Base-by-base conservation (phyloP, 2,797 vertebrate species). In the Rhinatrema bivittatum region DNA sequence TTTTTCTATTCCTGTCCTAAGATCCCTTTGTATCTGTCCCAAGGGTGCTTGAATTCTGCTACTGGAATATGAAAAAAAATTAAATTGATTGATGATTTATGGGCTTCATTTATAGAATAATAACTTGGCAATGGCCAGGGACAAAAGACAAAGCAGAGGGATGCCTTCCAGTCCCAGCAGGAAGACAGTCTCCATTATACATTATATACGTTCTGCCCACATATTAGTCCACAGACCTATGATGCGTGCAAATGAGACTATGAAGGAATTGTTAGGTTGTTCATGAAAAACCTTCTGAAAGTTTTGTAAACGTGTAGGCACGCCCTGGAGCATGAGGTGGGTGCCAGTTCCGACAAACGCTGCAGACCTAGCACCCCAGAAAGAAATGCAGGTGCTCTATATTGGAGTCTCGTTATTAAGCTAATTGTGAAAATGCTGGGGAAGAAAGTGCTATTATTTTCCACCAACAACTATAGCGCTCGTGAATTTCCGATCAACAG, bases 341-440 rank as follows among this genome's bases (percentile, higher is more conserved):
- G 74, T 60, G n/a, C 61, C 55, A 59, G 44, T 39, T 59, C 56
- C 62, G 47, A 68, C 47, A 68, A 66, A 62, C 39, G 45, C 62
- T 64, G 65, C 30, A 46, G 53, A 45, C 26, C 66, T 53, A 34
- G 25, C 48, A 39, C 50, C 27, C 36, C 62, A 39, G 21, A 62
- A 34, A 74, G 71, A 68, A 46, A 67, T 69, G 32, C 19, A 35
- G 6, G 3, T 2, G 30, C 41, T 60, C 70, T 58, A 60, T 60
- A 54, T 65, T 46, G 26, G 40, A 50, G n/a, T n/a, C n/a, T n/a
- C n/a, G n/a, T n/a, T n/a, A 34, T 24, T 17, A 22, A 43, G 46
- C 38, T 15, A 67, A 68, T 7, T 23, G 32, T 16, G 43, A 57
- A 30, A 44, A 42, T 33, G 37, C 19, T 46, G 27, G 21, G 11